Conservation (phyloP, 37 sponge, comb jelly and placozoan species). For the Eunapius fragilis region DNA sequence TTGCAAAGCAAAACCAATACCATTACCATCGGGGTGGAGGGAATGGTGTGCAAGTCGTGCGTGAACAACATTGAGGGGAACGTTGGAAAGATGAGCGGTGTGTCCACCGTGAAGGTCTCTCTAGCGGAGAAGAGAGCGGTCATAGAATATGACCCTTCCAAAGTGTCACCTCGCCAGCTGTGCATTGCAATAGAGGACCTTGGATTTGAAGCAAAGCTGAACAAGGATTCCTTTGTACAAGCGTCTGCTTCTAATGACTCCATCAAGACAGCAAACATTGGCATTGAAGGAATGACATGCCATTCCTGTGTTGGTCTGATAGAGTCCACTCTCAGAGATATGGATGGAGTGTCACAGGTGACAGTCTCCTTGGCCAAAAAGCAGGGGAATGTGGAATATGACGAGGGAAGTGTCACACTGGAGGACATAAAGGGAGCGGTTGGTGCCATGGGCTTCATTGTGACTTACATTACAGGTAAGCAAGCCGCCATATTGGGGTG, state of each 20-base stretch:
- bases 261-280: conserved; percentile 9
- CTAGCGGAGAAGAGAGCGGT: conserved; percentile 71
- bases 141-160: conserved; percentile 43
- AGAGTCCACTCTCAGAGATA: conserved; percentile 57
- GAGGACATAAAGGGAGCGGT: conserved; percentile 35
- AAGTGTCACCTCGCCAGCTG: conserved; percentile 47
- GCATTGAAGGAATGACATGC: conserved; percentile 95
- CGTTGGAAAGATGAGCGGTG: conserved; percentile 60
- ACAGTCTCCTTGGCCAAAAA: conserved; percentile 52
- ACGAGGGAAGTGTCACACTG: conserved; percentile 1
- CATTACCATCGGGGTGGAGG: too few species aligned
- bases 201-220: conserved; percentile 75
- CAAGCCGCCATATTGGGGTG: too few species aligned
- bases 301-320: conserved; percentile 89
- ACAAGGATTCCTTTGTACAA: not conserved
- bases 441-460: conserved; percentile 47
- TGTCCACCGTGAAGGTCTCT: conserved; percentile 53
- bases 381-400: conserved; percentile 60
- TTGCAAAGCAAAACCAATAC: too few species aligned
- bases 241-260: not conserved
- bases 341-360: conserved; percentile 49
- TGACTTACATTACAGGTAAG: conserved; percentile 20
- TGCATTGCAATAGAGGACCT: conserved; percentile 71
- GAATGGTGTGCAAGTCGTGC: conserved; percentile 93
- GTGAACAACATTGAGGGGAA: conserved; percentile 83